Base-by-base conservation (phyloP, 2,888 invertebrate genomes). In the Taphrorychus bicolor region DNA sequence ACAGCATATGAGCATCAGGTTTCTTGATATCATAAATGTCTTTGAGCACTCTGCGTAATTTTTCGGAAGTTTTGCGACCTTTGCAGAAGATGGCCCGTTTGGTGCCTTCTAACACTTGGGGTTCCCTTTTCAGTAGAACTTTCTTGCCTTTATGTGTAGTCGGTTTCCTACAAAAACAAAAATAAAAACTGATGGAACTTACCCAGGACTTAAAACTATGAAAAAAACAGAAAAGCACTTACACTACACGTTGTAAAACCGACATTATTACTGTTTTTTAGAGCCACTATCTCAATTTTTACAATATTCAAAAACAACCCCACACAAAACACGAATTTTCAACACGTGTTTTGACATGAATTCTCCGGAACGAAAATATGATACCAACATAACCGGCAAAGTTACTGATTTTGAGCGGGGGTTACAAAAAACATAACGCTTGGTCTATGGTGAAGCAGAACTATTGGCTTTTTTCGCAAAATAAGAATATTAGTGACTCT, bases 11-110 rank as follows among this genome's bases (percentile, higher is more conserved):
- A 0, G 91, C 90, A 76, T 95, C 87, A 5, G 95, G 95, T 77
- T 95, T 96, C 79, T 95, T 97, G 22, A 97, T 81, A 76, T 90
- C 85, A 77, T 92, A 91, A 82, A 98, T 82, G 83, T 98, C 97
- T 82, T 94, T 95, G 78, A 97, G 84, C 40, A 92, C 86, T 69
- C 87, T 86, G 62, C 89, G 85, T 0, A 90, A 87, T 45, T 85
- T 84, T 51, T 91, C 90, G 66, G 92, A 88, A 75, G 91, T 87
- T 78, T 93, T 94, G 1, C 91, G 88, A 17, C 97, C 98, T 81
- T 92, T 91, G 22, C 97, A 85, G 77, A 96, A 93, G 70, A 98
- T 81, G 51, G 92, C 88, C 76, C 87, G 89, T 78, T 98, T 97
- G 0, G 91, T 86, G 74, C 93, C 92, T 85, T 98, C 98, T 67